Evolutionary conservation across 2,113 vertebrate genomes (phyloP).

Genomic region (Passer montanus): DNA sequence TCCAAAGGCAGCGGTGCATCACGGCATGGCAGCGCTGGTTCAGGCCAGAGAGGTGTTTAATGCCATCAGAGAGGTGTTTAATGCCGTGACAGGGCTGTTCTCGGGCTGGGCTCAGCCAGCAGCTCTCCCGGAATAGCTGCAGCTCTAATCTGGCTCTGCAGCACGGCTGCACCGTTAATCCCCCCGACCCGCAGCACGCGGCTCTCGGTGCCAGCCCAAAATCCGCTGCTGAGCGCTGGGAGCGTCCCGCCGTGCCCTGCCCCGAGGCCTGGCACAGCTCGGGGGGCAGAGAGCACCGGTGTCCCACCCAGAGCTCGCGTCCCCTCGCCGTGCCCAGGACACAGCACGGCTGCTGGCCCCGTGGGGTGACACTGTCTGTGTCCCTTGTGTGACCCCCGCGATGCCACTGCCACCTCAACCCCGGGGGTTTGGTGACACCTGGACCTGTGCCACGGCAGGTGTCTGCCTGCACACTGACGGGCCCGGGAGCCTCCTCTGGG

Average conservation of each 20-base stretch:
- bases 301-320: background rate
- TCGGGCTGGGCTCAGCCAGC: background rate
- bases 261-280: background rate
- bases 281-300: background rate
- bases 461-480: background rate
- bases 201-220: background rate
- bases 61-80: background rate
- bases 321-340: background rate
- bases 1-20: background rate
- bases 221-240: background rate
- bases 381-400: too few species aligned
- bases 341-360: background rate
- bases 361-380: background rate
- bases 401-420: background rate
- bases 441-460: background rate
- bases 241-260: background rate
- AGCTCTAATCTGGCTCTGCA: background rate
- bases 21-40: background rate
- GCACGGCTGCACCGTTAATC: background rate
- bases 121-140: background rate
- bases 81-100: background rate
- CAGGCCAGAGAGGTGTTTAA: background rate
- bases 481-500: background rate
- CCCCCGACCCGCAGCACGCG: fast-evolving
- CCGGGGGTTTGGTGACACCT: background rate